phyloP scores from a whole-genome alignment of 2,888 invertebrate species.

The Craniophora ligustri region DNA sequence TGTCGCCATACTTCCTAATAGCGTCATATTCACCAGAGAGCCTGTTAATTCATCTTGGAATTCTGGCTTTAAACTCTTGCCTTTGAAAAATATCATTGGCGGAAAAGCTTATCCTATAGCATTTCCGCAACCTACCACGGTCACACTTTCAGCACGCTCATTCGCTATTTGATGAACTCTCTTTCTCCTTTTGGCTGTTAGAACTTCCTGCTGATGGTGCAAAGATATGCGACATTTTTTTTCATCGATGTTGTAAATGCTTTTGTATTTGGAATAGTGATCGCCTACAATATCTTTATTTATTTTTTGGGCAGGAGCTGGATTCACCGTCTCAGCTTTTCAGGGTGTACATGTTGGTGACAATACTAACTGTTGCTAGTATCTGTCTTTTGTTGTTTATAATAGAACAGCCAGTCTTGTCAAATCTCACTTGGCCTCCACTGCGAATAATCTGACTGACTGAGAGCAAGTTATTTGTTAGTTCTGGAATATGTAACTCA shows the following conservation, averaged over 20 bases:
- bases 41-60: background rate
- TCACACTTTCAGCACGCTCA: constrained; percentile 52
- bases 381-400: too few relatives aligned
- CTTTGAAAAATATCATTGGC: constrained; percentile 30
- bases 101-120: constrained; percentile 34
- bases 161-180: constrained; percentile 41
- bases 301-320: too few relatives aligned
- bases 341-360: too few relatives aligned
- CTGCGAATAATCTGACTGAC: too few relatives aligned
- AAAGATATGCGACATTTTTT: constrained; percentile 37
- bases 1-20: background rate
- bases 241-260: constrained; percentile 46
- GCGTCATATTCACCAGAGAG: background rate
- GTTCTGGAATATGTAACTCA: too few relatives aligned
- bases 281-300: too few relatives aligned
- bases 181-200: constrained; percentile 39
- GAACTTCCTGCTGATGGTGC: constrained; percentile 41
- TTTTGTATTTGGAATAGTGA: too few relatives aligned
- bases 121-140: constrained; percentile 37
- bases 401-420: too few relatives aligned
- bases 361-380: too few relatives aligned
- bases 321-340: too few relatives aligned
- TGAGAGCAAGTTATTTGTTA: too few relatives aligned
- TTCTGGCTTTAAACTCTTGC: background rate
- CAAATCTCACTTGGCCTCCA: too few relatives aligned